Evolutionary conservation across 2,888 invertebrate species (phyloP).

Genomic region (Oligia fasciuncula): DNA sequence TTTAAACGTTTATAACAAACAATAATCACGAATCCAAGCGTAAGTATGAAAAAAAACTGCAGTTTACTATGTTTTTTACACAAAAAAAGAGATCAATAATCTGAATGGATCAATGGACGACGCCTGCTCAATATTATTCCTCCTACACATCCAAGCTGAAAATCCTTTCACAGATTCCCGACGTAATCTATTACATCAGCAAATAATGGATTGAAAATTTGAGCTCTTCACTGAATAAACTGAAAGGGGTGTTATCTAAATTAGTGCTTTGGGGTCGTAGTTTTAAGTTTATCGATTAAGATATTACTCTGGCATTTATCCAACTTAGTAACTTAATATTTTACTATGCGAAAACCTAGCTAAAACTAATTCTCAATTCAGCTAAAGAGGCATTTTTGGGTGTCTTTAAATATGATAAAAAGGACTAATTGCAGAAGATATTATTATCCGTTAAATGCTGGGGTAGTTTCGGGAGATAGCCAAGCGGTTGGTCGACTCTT

Average conservation of each 20-base stretch:
- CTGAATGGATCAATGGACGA: neutral
- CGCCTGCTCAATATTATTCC: slow-evolving; percentile 12
- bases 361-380: neutral
- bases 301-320: neutral
- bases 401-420: no score
- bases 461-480: neutral
- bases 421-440: neutral
- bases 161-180: slow-evolving; percentile 11
- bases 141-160: slow-evolving; percentile 6
- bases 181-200: slow-evolving; percentile 29
- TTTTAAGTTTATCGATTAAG: slow-evolving; percentile 1
- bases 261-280: neutral
- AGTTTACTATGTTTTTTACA: neutral
- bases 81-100: neutral
- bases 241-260: slow-evolving; percentile 35
- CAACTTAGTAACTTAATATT: neutral
- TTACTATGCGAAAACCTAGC: neutral
- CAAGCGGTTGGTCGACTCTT: neutral
- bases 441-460: neutral
- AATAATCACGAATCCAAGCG: neutral
- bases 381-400: neutral
- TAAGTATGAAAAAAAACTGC: neutral
- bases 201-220: slow-evolving; percentile 31
- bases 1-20: neutral
- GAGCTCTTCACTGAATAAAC: slow-evolving; percentile 30